Evolutionary conservation across 1,140 invertebrate species (phyloP), one percentile per base, ranked within the genome.

Genomic region (Pantala flavescens): DNA sequence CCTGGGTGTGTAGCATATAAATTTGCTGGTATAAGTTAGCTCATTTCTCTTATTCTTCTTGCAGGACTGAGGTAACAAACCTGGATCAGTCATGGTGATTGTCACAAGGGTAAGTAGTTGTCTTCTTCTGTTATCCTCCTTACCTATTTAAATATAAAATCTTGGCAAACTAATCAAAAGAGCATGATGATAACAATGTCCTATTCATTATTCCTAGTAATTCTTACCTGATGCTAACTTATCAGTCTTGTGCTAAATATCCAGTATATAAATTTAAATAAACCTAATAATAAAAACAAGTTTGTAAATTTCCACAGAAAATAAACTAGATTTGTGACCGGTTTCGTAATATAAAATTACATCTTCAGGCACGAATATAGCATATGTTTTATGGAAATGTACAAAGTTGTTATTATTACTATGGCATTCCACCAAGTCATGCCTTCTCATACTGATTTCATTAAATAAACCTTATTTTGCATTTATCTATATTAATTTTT

Each of bases 71-170:
- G 49, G 49, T 21, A 1, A 16, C 14, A 63, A 79, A 86, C 84
- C 82, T 84, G 82, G 83, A 78, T 81, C 80, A 84, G 83, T 85
- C 83, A 89, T 89, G 88, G 88, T 89, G 86, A 89, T 89, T 84
- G 88, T 89, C 83, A 89, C 88, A 82, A 87, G 88, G 84, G 88
- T 89, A 79, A 86, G 87, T 86, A 24, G 23, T 43, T 24, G 1
- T 75, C 49, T 63, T 21, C 14, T 63, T 63, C n/a, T 19, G 14
- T 16, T 63, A 19, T 14, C 49, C 49, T 63, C 14, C 12, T 16
- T 16, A 12, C n/a, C 43, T 9, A 9, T 63, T 19, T 16, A 63
- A 63, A 63, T 36, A 36, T 9, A 36, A 2, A 3, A 21, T 63
- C 16, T 11, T 49, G 43, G 43, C 43, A 49, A 49, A 49, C 16